Conservation (phyloP, 2,113 vertebrate genomes). For the Lepus americanus region DNA sequence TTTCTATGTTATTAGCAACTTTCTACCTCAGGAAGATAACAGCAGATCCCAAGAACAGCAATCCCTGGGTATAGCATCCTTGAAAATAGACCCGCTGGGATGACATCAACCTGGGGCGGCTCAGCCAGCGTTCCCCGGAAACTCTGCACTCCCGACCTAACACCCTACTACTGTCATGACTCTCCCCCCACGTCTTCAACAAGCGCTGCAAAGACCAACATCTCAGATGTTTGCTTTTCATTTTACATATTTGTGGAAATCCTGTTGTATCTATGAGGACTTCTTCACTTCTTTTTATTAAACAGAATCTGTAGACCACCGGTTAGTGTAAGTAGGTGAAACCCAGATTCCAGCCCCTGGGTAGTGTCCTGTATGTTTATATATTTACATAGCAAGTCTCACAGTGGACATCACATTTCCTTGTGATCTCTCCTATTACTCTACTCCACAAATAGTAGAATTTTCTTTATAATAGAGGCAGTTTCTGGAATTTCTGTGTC, state of each 20-base stretch:
- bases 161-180: not conserved
- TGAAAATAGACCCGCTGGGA: not conserved
- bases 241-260: not conserved
- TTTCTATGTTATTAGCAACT: not conserved
- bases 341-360: not conserved
- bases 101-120: not conserved
- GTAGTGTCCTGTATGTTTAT: not conserved
- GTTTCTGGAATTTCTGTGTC: not conserved
- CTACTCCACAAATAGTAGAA: not conserved
- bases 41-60: not conserved
- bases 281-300: not conserved
- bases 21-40: not conserved
- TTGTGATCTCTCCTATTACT: not conserved
- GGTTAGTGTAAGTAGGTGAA: not conserved
- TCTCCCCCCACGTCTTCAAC: not conserved
- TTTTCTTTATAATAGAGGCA: not conserved
- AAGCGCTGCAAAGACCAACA: too few relatives aligned
- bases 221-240: not conserved
- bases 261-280: not conserved
- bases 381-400: not conserved
- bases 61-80: not conserved
- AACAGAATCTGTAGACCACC: not conserved
- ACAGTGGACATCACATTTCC: not conserved
- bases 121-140: rapidly evolving
- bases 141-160: too few relatives aligned